A percentile compares a stretch with the other conserved stretches of the same genome.
Conservation (phyloP, 2,113 vertebrate genomes). For the Onychorhynchus coronatus region DNA sequence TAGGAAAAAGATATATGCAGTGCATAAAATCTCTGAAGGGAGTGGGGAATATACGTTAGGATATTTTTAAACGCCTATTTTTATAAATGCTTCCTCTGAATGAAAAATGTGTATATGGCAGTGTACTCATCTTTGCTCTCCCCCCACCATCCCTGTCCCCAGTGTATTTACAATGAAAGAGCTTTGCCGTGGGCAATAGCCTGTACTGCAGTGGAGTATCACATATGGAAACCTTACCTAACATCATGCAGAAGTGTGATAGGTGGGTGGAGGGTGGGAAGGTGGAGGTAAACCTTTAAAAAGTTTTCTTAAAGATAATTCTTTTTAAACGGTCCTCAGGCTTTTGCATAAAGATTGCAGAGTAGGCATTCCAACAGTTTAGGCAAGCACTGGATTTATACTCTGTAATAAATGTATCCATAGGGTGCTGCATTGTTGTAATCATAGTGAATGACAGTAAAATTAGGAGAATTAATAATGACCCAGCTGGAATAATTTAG, state of each 20-base stretch:
- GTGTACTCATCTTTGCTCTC: background rate
- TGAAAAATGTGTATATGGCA: background rate
- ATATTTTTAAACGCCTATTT: constrained; percentile 18
- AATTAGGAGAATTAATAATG: constrained; percentile 50
- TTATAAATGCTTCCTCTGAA: background rate
- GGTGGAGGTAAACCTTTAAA: background rate
- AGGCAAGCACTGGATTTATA: background rate
- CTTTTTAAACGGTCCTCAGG: background rate
- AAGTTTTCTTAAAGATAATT: background rate
- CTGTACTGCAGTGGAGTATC: constrained; percentile 15
- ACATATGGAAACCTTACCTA: background rate
- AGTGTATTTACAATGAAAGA: constrained; percentile 34
- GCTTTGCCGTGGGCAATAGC: constrained; percentile 2
- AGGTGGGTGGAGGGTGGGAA: background rate
- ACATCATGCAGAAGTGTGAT: background rate
- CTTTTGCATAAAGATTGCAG: background rate
- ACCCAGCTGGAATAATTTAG: constrained; percentile 49
- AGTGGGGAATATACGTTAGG: background rate
- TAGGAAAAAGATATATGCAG: background rate
- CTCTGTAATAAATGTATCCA: constrained; percentile 17
- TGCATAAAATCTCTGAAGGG: background rate
- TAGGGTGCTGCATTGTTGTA: constrained; percentile 18
- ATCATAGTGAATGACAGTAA: constrained; percentile 26
- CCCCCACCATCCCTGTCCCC: background rate
- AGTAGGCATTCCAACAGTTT: background rate